Evolutionary conservation across 2,888 invertebrate genomes (phyloP), one percentile per base, ranked within the genome.

Genomic region (Gonocerus acuteangulatus): DNA sequence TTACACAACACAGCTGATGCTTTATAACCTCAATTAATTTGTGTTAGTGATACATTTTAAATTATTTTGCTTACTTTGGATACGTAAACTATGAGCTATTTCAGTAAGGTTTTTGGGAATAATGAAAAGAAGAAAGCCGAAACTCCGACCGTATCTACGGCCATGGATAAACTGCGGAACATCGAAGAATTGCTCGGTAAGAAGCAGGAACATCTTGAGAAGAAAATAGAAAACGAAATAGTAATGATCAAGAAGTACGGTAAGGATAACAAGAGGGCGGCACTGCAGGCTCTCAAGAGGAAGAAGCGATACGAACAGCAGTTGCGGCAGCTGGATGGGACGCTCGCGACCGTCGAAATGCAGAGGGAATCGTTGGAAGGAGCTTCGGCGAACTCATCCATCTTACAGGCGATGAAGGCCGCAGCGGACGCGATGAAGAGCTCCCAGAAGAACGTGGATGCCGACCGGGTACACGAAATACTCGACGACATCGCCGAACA

Each of bases 401-500:
- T 99, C 2, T 83, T 99, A 68, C 88, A 87, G 70, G 94, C 94
- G 11, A 96, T 99, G 95, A 89, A 88, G 70, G 84, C 86, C 71
- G 96, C 97, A 1, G 94, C 96, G 0, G 93, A 94, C 73, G 95
- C 97, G 2, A 82, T 99, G 70, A 95, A 96, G 76, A 79, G 85
- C 57, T 95, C 96, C 11, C 96, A 99, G 75, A 87, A 96, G 75
- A 88, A 95, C 73, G 87, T 90, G 82, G 93, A 96, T 74, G 90
- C 95, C 45, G 95, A 96, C 77, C 87, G 96, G 79, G 96, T 99
- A 1, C 97, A 99, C 74, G 95, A 97, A 71, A 88, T 99, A 78
- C 96, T 99, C 95, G 99, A 99, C 73, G 97, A 99, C 70, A 95
- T 99, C 68, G 95, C 95, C 2, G 99, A 99, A 72, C 97, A 97